Base-by-base conservation (phyloP, 2,888 invertebrate species). In the Kuschelorhynchus macadamiae region DNA sequence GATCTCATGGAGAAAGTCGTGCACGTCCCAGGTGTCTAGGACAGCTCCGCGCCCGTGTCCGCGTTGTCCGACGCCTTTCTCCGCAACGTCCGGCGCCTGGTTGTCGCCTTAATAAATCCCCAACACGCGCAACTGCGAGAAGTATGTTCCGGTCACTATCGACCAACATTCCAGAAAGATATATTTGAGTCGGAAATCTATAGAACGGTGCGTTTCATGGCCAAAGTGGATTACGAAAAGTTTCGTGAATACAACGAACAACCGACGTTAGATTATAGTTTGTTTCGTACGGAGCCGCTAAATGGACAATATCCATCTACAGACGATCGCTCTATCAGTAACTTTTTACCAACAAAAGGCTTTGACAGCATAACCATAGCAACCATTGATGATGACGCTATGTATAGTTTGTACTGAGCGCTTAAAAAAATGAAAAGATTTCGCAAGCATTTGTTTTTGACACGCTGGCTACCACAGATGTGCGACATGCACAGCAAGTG, bases 381-480 rank as follows among this genome's bases (percentile, higher is more conserved):
- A 42, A 42, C 41, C 1, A 42, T 1, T 42, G 41, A 3, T 16
- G 41, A 42, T 8, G 41, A 42, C 8, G 16, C 2, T 16, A 42
- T 42, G 41, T 42, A 42, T 8, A 42, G 41, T 42, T 8, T 42
- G 8, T 42, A 42, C 41, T 42, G 25, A n/a, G n/a, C n/a, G n/a
- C n/a, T n/a, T n/a, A n/a, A n/a, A n/a, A n/a, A n/a, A n/a, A n/a
- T n/a, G n/a, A n/a, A n/a, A n/a, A n/a, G n/a, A n/a, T n/a, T n/a
- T n/a, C n/a, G n/a, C n/a, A n/a, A n/a, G n/a, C n/a, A n/a, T n/a
- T n/a, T n/a, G n/a, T n/a, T n/a, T n/a, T n/a, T n/a, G n/a, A n/a
- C n/a, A n/a, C n/a, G n/a, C n/a, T n/a, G n/a, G n/a, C n/a, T n/a
- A n/a, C n/a, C n/a, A n/a, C n/a, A n/a, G n/a, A n/a, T n/a, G n/a